These are phyloP conservation scores for Cryptocephalus moraei DNA, from an alignment of 2,888 invertebrate genomes.

Conservation along the genomic window DNA sequence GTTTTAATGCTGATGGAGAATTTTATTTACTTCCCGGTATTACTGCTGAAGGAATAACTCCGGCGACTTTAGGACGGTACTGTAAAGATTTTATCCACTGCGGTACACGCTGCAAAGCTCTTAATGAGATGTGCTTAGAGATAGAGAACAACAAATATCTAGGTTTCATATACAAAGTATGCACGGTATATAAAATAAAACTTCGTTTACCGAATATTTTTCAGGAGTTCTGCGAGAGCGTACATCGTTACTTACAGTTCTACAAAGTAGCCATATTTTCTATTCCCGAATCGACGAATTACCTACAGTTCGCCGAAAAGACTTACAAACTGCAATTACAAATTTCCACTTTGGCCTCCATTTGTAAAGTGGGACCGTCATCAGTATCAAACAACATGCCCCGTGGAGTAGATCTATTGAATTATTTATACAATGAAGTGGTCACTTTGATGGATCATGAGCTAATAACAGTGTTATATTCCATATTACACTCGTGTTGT, in stretches of 20 bases:
- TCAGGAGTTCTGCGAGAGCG: slow-evolving; percentile 50
- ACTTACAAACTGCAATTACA: slow-evolving; percentile 43
- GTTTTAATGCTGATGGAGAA: slow-evolving; percentile 20
- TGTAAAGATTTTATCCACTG: slow-evolving; percentile 28
- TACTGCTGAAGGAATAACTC: slow-evolving; percentile 27
- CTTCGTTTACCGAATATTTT: no score
- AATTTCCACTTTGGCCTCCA: slow-evolving; percentile 44
- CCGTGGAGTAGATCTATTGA: slow-evolving; percentile 50
- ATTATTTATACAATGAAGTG: slow-evolving; percentile 54
- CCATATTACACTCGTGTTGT: slow-evolving; percentile 33
- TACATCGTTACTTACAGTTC: slow-evolving; percentile 48
- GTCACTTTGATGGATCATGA: slow-evolving; percentile 46
- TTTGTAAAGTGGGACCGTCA: slow-evolving; percentile 41
- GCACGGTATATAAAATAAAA: no score
- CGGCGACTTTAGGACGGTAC: slow-evolving; percentile 24
- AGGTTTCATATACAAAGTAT: no score
- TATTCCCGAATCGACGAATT: slow-evolving; percentile 24
- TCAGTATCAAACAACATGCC: slow-evolving; percentile 24
- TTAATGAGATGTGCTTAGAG: slow-evolving; percentile 25
- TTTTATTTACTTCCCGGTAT: slow-evolving; percentile 25
- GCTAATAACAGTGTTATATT: slow-evolving; percentile 46
- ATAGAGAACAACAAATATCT: slow-evolving; percentile 23
- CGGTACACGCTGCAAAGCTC: slow-evolving; percentile 31
- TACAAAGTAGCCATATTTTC: slow-evolving; percentile 42
- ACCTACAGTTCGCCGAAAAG: slow-evolving; percentile 30